A percentile compares a stretch with the other conserved stretches of the same genome.
Evolutionary conservation across 2,888 invertebrate genomes (phyloP).

Genomic region (Zeuzera pyrina): DNA sequence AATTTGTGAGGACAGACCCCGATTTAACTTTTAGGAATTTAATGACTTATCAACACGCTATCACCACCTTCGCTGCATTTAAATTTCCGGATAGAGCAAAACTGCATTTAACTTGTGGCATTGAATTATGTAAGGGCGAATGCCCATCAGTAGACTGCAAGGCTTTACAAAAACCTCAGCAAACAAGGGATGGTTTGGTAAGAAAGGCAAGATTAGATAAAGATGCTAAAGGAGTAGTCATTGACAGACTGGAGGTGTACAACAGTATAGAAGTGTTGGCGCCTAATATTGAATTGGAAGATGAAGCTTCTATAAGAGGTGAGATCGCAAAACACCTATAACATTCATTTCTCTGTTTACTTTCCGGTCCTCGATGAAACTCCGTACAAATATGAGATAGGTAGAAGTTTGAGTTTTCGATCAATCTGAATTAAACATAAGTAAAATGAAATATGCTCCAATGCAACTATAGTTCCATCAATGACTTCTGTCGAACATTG

Average conservation of each 20-base stretch:
- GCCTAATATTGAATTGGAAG: slow-evolving; percentile 82
- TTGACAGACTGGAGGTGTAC: slow-evolving; percentile 81
- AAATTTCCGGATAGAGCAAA: slow-evolving; percentile 87
- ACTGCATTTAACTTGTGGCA: slow-evolving; percentile 82
- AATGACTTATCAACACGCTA: slow-evolving; percentile 66
- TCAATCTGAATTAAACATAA: too few species aligned
- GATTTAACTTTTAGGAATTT: slow-evolving; percentile 56
- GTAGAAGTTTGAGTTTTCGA: too few species aligned
- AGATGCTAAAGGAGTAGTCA: slow-evolving; percentile 70
- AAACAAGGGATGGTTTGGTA: slow-evolving; percentile 56
- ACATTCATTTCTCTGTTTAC: too few species aligned
- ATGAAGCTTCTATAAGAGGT: slow-evolving; percentile 70
- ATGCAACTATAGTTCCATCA: too few species aligned
- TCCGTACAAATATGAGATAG: too few species aligned
- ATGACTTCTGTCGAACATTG: too few species aligned
- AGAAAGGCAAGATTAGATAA: slow-evolving; percentile 63
- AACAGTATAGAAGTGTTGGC: slow-evolving; percentile 87
- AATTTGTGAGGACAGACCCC: slow-evolving; percentile 42
- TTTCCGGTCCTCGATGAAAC: too few species aligned
- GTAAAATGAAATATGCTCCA: too few species aligned
- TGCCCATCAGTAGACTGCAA: slow-evolving; percentile 77
- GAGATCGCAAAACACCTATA: too few species aligned
- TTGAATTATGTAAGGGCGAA: slow-evolving; percentile 81
- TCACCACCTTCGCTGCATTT: slow-evolving; percentile 83
- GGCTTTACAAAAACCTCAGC: slow-evolving; percentile 53